phyloP scores from a whole-genome alignment of 2,113 vertebrate species.

The Podarcis muralis region DNA sequence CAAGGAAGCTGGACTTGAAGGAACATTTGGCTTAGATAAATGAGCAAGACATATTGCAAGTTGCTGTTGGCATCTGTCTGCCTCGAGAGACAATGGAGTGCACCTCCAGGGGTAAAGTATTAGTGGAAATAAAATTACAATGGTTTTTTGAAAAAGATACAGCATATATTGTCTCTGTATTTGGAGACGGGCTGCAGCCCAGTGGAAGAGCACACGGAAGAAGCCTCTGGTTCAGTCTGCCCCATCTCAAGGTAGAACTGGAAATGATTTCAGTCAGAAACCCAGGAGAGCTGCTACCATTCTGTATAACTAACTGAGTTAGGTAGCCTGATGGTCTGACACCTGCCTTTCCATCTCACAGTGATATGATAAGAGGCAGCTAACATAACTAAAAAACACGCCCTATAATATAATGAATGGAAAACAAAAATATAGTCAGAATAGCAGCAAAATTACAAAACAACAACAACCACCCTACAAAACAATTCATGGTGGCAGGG shows the following conservation, averaged over 20 bases:
- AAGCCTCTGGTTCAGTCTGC: too few species aligned
- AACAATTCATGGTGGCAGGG: not conserved
- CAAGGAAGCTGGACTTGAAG: constrained; percentile 41
- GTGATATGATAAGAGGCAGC: not conserved
- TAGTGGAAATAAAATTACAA: constrained; percentile 51
- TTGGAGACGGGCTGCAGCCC: not conserved
- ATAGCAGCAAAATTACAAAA: not conserved
- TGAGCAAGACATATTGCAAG: constrained; percentile 26
- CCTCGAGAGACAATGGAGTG: too few species aligned
- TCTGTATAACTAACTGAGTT: not conserved
- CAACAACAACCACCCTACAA: not conserved
- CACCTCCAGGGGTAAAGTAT: constrained; percentile 29
- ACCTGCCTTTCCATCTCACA: not conserved
- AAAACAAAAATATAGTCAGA: not conserved
- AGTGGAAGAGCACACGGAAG: not conserved
- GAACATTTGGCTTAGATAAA: constrained; percentile 43
- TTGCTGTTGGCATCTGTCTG: too few species aligned
- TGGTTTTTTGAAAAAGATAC: constrained; percentile 53
- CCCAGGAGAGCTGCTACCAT: not conserved
- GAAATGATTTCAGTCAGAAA: not conserved
- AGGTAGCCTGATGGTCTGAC: not conserved
- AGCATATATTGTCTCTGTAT: constrained; percentile 36
- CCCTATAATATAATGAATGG: not conserved
- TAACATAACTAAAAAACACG: not conserved
- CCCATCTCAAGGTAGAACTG: not conserved